Conservation (phyloP, 2,888 invertebrate species). For the Caenorhabditis sulstoni region DNA sequence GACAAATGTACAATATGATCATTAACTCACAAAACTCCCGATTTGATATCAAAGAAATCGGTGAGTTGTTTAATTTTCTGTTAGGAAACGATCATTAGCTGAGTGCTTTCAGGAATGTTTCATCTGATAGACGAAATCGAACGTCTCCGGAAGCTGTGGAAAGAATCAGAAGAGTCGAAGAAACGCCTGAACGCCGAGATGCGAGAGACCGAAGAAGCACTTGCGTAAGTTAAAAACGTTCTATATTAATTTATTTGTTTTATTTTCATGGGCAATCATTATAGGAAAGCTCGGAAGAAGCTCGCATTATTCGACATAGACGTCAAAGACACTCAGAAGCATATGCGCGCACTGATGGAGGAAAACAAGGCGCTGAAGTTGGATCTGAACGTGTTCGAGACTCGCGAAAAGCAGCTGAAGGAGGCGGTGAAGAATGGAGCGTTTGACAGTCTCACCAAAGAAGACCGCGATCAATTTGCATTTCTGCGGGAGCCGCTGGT, state of each 20-base stretch:
- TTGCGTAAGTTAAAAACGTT: slow-evolving; percentile 30
- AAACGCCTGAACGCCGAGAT: slow-evolving; percentile 33
- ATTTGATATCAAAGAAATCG: slow-evolving; percentile 49
- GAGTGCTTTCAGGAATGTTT: slow-evolving; percentile 39
- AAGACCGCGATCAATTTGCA: slow-evolving; percentile 56
- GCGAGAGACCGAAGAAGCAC: slow-evolving; percentile 33
- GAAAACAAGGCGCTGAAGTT: slow-evolving; percentile 65
- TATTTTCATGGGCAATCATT: too few relatives aligned
- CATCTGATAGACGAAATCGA: slow-evolving; percentile 57
- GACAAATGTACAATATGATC: slow-evolving; percentile 49
- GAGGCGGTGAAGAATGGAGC: slow-evolving; percentile 63
- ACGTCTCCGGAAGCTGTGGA: slow-evolving; percentile 58
- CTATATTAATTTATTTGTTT: not conserved
- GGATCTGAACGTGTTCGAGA: slow-evolving; percentile 63
- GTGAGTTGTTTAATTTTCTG: slow-evolving; percentile 7
- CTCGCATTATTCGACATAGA: slow-evolving; percentile 56
- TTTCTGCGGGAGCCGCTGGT: slow-evolving; percentile 54
- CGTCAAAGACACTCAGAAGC: slow-evolving; percentile 67
- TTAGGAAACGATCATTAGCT: not conserved
- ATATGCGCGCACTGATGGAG: slow-evolving; percentile 62
- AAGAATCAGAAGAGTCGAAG: slow-evolving; percentile 51
- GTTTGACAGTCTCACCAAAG: slow-evolving; percentile 60
- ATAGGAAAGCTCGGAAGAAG: slow-evolving; percentile 57
- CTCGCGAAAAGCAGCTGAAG: slow-evolving; percentile 64
- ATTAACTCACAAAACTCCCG: slow-evolving; percentile 47